These are phyloP conservation scores for Pseudeuparius sepicola DNA, from an alignment of 2,888 invertebrate species.

Conservation along the genomic window DNA sequence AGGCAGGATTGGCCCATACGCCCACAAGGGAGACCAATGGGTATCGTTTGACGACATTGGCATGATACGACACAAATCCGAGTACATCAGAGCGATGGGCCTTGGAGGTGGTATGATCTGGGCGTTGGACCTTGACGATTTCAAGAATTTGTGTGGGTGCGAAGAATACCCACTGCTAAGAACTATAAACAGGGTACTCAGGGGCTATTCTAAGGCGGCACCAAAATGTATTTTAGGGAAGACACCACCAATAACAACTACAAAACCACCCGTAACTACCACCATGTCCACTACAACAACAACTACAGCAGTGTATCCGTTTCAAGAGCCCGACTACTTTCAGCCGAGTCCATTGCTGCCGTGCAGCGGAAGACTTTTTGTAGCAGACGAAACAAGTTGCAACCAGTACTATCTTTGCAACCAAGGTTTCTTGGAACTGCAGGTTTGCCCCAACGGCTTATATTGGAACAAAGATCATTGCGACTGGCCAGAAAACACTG, in stretches of 20 bases:
- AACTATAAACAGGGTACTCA: conserved; percentile 70
- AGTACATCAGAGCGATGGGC: conserved; percentile 67
- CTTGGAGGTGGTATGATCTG: conserved; percentile 84
- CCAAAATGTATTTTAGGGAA: conserved; percentile 50
- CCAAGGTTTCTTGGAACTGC: conserved; percentile 57
- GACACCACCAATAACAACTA: not conserved
- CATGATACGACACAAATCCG: conserved; percentile 75
- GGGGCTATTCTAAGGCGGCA: conserved; percentile 55
- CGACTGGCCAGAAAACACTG: conserved; percentile 68
- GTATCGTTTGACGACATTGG: conserved; percentile 84
- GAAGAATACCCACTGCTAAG: conserved; percentile 71
- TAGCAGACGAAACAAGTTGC: conserved; percentile 63
- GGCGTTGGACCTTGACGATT: conserved; percentile 83
- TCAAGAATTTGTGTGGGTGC: conserved; percentile 69
- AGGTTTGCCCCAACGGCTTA: conserved; percentile 63
- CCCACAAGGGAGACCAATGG: conserved; percentile 78
- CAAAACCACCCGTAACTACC: conserved; percentile 5
- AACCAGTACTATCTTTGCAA: conserved; percentile 74
- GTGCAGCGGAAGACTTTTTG: conserved; percentile 50
- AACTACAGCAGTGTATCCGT: not conserved
- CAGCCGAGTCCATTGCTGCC: too few relatives aligned
- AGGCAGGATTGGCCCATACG: conserved; percentile 81
- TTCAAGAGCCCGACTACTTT: not conserved
- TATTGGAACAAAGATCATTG: conserved; percentile 74
- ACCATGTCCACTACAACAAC: conserved; percentile 6